Conservation (phyloP, 2,797 vertebrate species). For the Cetoscarus ocellatus region DNA sequence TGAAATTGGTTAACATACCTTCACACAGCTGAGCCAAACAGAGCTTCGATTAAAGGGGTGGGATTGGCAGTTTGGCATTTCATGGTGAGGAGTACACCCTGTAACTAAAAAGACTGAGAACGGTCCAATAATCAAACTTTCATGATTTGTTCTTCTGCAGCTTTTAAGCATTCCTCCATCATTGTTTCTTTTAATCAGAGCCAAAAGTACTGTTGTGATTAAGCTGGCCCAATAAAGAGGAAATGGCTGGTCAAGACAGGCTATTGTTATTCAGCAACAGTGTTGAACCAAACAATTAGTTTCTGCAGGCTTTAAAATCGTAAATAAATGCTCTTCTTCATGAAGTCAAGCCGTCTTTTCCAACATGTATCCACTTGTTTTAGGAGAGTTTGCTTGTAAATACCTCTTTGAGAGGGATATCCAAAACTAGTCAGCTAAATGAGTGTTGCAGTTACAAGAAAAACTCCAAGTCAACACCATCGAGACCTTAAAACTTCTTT, state of each 20-base stretch:
- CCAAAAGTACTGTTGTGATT: constrained; percentile 30
- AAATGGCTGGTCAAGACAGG: background rate
- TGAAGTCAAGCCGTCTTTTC: background rate
- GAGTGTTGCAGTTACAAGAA: too few species aligned
- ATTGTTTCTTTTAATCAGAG: constrained; percentile 16
- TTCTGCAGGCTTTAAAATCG: background rate
- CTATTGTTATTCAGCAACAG: constrained; percentile 1
- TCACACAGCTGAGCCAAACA: constrained; percentile 33
- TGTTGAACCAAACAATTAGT: background rate
- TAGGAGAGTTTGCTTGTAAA: too few species aligned
- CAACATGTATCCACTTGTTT: background rate
- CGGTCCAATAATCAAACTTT: constrained; percentile 30
- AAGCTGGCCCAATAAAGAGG: constrained; percentile 7
- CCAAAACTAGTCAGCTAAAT: too few species aligned
- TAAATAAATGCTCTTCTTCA: background rate
- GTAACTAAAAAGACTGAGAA: background rate
- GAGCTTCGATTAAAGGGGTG: background rate
- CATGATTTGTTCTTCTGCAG: constrained; percentile 17
- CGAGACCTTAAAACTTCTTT: too few species aligned
- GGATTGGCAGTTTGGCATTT: constrained; percentile 1
- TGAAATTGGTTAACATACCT: constrained; percentile 54
- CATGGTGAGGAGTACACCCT: background rate
- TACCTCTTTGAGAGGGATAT: too few species aligned
- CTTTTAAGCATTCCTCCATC: constrained; percentile 25
- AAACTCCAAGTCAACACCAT: too few species aligned